Percentiles rank a stretch among this genome's conserved stretches.
Evolutionary conservation across 2,797 vertebrate genomes (phyloP).

Genomic region (Synanceia verrucosa): DNA sequence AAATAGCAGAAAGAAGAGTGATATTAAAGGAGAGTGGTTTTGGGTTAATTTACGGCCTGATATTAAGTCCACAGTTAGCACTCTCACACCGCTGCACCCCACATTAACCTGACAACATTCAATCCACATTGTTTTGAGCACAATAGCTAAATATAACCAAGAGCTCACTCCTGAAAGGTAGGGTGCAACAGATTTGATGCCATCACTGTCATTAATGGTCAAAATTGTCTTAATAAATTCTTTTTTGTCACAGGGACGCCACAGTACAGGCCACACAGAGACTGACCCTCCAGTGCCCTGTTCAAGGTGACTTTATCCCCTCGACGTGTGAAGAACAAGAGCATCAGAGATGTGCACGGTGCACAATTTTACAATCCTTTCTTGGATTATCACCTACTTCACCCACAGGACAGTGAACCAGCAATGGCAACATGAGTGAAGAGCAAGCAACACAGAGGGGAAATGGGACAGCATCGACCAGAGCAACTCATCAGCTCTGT

Average conservation of each 20-base stretch:
- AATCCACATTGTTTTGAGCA: not conserved
- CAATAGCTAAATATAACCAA: not conserved
- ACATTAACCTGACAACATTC: not conserved
- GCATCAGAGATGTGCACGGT: not conserved
- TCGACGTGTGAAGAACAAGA: not conserved
- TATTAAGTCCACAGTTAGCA: not conserved
- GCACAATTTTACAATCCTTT: conserved; percentile 1
- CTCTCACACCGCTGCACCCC: not conserved
- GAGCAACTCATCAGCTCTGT: conserved; percentile 57
- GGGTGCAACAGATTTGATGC: not conserved
- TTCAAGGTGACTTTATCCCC: not conserved
- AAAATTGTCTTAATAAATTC: not conserved
- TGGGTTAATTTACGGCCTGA: not conserved
- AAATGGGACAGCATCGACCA: conserved; percentile 32
- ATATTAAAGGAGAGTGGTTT: not conserved
- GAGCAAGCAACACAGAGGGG: conserved; percentile 57
- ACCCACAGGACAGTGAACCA: conserved; percentile 17
- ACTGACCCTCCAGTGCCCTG: not conserved
- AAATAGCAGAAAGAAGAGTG: not conserved
- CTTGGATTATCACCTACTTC: conserved; percentile 1
- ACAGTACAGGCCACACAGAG: not conserved
- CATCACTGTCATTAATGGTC: not conserved
- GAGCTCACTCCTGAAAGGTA: not conserved
- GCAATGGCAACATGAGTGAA: conserved; percentile 58
- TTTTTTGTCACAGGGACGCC: not conserved